Evolutionary conservation across 2,113 vertebrate genomes (phyloP), one percentile per base, ranked within the genome.

Genomic region (Vulpes ferrilata): DNA sequence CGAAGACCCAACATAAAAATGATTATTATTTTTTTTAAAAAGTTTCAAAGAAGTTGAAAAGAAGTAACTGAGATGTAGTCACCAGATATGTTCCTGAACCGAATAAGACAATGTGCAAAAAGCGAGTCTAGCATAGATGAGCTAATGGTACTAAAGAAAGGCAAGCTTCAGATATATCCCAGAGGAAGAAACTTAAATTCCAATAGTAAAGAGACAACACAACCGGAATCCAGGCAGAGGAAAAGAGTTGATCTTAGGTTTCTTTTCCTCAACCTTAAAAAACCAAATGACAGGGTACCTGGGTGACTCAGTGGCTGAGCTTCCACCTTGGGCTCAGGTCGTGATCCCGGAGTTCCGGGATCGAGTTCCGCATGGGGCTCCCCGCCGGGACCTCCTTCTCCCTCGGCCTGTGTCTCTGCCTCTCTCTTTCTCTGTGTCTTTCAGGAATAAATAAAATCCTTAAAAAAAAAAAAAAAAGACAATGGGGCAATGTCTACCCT

Each of bases 251-350:
- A 82, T 13, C 30, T 93, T 32, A 78, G 17, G 51, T 69, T 87
- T 82, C 22, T 93, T 96, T 82, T 57, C 25, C 25, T 93, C 59
- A 90, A 27, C 27, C 62, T 82, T 83, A 89, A 90, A 27, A 76
- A 90, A 83, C 5, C 23, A 90, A 86, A 48, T 20, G 59, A 84
- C 17, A 69, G 43, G 43, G 7, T 43, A 43, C 43, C 43, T 43
- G 6, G 43, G 43, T 43, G 43, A 43, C 43, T 43, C 43, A 43
- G 43, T 43, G 43, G 43, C 43, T 43, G 43, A 43, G 43, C 43
- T 43, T 43, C 43, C 7, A 43, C 43, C 43, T 43, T 43, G 43
- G 43, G 43, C 43, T 43, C 43, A 43, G 43, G 43, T 43, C 6
- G 43, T 43, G 43, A 43, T 43, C 43, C 43, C 6, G 43, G 43